Base-by-base conservation (phyloP, 2,113 vertebrate genomes). In the Brachirus orientalis region DNA sequence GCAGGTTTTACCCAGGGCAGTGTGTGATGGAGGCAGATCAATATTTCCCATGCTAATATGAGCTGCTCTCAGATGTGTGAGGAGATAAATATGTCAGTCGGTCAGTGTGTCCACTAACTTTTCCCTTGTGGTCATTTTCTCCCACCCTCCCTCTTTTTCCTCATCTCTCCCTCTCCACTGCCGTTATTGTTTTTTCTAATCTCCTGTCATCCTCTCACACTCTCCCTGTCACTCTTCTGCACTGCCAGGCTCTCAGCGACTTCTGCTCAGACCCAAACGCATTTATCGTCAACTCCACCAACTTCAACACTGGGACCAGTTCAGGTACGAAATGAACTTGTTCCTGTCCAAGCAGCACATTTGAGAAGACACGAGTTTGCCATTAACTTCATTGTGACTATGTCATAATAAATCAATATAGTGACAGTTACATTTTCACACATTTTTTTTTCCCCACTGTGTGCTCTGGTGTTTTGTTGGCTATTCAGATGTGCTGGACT, bases 241-340 rank as follows among this genome's bases (percentile, higher is more conserved):
- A 1, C 45, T 4, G 10, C 18, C 88, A 97, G 96, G 95, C 94
- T 53, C 92, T 97, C 87, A 96, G 96, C 17, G 96, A 97, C 88
- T 96, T 97, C 91, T 97, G 96, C 83, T 92, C 93, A 28, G 94
- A 93, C 59, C 95, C 96, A 18, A 95, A 96, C 61, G 72, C 80
- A 4, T 96, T 94, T 43, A 69, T 96, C 43, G 91, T 97, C 71
- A 97, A 97, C 91, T 91, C 95, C 85, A 96, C 95, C 44, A 93
- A 95, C 69, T 93, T 95, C 89, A 93, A 92, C 83, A 90, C 92
- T 0, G 94, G 94, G 62, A 93, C 95, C 56, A 93, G 90, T 69
- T 79, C 94, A 95, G 96, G 96, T 97, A 93, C 16, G n/a, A 17
- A 50, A 6, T 28, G 28, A 28, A 28, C 22, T 28, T 3, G 22